phyloP scores from a whole-genome alignment of 2,113 vertebrate genomes.

The Coptodon bakossiorum region DNA sequence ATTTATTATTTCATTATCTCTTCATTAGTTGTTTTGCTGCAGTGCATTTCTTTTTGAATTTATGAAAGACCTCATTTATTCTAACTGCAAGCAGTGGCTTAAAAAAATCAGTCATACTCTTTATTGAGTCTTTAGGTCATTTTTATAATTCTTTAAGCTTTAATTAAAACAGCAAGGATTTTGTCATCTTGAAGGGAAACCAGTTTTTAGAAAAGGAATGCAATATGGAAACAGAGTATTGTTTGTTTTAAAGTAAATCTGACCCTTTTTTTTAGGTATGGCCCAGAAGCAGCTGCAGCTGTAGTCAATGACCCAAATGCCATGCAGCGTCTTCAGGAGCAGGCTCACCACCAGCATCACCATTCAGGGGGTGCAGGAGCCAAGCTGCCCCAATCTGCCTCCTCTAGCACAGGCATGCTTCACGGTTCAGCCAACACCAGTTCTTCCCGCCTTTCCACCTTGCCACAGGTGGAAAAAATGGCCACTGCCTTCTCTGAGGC shows the following conservation, averaged over 20 bases:
- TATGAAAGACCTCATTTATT: neutral
- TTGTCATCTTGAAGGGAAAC: neutral
- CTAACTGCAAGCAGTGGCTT: neutral
- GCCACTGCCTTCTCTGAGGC: conserved; percentile 81
- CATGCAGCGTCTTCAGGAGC: conserved; percentile 88
- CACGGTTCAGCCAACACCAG: conserved; percentile 70
- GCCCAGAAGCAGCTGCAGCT: conserved; percentile 82
- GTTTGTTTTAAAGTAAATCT: neutral
- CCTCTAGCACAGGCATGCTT: conserved; percentile 73
- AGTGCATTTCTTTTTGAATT: neutral
- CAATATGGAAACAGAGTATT: neutral
- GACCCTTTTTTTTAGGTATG: conserved; percentile 68
- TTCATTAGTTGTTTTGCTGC: neutral
- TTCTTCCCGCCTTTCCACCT: conserved; percentile 84
- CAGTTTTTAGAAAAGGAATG: neutral
- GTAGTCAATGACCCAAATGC: conserved; percentile 79
- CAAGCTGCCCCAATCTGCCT: conserved; percentile 83
- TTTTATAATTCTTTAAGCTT: neutral
- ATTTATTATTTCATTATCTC: neutral
- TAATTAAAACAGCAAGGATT: neutral
- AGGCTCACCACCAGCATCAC: conserved; percentile 84
- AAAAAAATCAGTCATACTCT: neutral
- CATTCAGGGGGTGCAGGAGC: conserved; percentile 52
- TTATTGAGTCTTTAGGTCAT: neutral
- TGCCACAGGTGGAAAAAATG: conserved; percentile 92